Conservation (phyloP, 2,888 invertebrate species). For the Stenchaetothrips biformis region DNA sequence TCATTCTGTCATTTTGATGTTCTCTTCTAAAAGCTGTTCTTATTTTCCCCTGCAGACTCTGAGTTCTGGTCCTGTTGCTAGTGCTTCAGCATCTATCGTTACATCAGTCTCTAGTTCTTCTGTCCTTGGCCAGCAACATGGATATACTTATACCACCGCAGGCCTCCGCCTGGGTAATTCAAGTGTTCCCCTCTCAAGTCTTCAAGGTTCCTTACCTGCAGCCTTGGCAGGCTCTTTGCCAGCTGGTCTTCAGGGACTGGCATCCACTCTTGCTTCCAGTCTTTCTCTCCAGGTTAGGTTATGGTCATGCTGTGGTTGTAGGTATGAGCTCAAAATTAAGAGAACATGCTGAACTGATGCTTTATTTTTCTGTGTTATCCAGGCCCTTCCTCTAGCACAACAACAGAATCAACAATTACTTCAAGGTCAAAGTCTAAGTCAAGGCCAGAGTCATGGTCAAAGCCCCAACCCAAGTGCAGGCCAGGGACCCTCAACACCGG, state of each 20-base stretch:
- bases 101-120: slow-evolving; percentile 1
- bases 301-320: too few species aligned
- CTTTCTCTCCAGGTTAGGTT: not conserved
- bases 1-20: too few species aligned
- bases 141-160: not conserved
- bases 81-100: slow-evolving; percentile 11
- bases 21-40: not conserved
- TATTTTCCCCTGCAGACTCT: not conserved
- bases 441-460: not conserved
- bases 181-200: not conserved
- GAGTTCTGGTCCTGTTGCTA: slow-evolving; percentile 11
- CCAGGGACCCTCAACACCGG: not conserved
- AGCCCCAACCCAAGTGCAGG: not conserved
- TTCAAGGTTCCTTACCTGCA: not conserved
- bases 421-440: not conserved
- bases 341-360: too few species aligned
- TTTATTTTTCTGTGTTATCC: not conserved
- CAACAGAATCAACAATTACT: not conserved
- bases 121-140: slow-evolving; percentile 8
- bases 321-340: too few species aligned
- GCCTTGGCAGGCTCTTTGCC: not conserved
- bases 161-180: not conserved
- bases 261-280: not conserved
- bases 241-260: not conserved
- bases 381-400: slow-evolving; percentile 1